Evolutionary conservation across 2,888 invertebrate species (phyloP).

Genomic region (Agrotis clavis): DNA sequence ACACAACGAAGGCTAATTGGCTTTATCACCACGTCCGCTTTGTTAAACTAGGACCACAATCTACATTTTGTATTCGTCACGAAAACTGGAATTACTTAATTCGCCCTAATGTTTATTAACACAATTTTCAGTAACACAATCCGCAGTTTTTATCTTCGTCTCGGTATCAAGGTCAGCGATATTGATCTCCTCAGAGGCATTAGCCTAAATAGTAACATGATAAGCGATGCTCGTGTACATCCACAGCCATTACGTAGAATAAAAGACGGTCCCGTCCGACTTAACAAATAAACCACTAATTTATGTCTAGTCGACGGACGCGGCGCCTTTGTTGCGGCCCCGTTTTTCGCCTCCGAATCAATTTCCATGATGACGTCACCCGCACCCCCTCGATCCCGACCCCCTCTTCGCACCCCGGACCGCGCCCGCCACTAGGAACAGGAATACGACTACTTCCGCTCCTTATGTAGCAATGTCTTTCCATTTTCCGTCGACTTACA

Average conservation of each 20-base stretch:
- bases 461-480: slow-evolving; percentile 79
- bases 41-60: slow-evolving; percentile 46
- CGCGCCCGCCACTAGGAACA: slow-evolving; percentile 76
- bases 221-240: slow-evolving; percentile 73
- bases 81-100: slow-evolving; percentile 53
- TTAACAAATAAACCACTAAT: slow-evolving; percentile 85
- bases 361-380: slow-evolving; percentile 88
- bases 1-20: slow-evolving; percentile 68
- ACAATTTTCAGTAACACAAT: slow-evolving; percentile 46
- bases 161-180: slow-evolving; percentile 61
- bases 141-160: slow-evolving; percentile 48
- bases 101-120: slow-evolving; percentile 50
- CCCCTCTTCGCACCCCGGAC: slow-evolving; percentile 60
- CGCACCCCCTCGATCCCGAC: slow-evolving; percentile 70
- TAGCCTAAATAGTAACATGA: slow-evolving; percentile 72
- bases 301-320: slow-evolving; percentile 82
- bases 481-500: slow-evolving; percentile 73
- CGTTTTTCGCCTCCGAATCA: slow-evolving; percentile 88
- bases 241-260: slow-evolving; percentile 72
- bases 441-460: slow-evolving; percentile 83
- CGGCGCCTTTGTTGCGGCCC: slow-evolving; percentile 86
- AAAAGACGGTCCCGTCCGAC: slow-evolving; percentile 75
- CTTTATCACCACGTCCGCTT: slow-evolving; percentile 68
- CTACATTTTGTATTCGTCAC: slow-evolving; percentile 45
- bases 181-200: slow-evolving; percentile 66